Percentiles rank a stretch among this genome's conserved stretches.
These are phyloP conservation scores for Vanacampus margaritifer DNA, from an alignment of 2,113 vertebrate species.

Conservation along the genomic window DNA sequence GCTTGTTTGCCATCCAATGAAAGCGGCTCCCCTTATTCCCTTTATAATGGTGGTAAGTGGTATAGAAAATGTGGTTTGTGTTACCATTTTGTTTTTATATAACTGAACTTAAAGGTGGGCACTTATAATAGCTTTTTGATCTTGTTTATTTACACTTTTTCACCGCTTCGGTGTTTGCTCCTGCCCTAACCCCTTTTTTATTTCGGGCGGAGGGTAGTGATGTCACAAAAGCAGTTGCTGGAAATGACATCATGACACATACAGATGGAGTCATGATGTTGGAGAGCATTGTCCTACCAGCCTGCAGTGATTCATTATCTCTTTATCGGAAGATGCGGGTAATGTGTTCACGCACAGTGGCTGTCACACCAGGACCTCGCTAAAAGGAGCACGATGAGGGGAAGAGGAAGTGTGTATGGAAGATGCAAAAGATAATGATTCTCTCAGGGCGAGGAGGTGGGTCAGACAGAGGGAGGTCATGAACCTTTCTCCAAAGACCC, in stretches of 20 bases:
- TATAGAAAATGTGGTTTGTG: not conserved
- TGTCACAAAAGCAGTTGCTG: conserved; percentile 40
- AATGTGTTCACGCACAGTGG: conserved; percentile 50
- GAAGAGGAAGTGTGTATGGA: conserved; percentile 20
- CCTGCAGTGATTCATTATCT: conserved; percentile 48
- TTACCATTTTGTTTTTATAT: not conserved
- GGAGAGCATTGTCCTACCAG: conserved; percentile 7
- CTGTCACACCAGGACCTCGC: conserved; percentile 26
- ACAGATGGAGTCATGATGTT: conserved; percentile 47
- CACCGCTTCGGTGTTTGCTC: not conserved
- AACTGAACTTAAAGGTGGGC: not conserved
- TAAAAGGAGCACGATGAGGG: not conserved
- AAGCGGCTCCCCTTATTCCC: no score
- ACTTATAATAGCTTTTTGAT: not conserved
- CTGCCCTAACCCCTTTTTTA: conserved; percentile 4
- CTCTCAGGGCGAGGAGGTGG: not conserved
- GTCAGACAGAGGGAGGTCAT: conserved; percentile 27
- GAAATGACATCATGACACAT: conserved; percentile 54
- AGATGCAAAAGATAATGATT: conserved; percentile 2
- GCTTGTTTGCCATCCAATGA: no score
- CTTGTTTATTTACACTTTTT: conserved; percentile 18
- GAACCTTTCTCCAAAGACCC: conserved; percentile 29
- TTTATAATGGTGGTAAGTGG: no score
- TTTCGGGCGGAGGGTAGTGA: conserved; percentile 27
- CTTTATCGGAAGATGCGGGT: conserved; percentile 39